Evolutionary conservation across 2,888 invertebrate species (phyloP).

Genomic region (Diabrotica balteata): DNA sequence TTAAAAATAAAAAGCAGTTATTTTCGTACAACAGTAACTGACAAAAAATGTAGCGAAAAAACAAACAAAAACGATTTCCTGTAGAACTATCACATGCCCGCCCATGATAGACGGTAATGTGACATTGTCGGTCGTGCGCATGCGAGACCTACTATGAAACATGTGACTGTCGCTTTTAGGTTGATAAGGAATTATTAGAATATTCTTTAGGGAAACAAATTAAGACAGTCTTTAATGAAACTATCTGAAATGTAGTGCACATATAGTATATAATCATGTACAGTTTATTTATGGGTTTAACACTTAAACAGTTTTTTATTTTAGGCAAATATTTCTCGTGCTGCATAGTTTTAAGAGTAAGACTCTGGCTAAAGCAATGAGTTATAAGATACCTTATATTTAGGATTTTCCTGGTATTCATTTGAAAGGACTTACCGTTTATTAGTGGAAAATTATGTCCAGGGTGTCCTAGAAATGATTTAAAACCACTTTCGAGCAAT

Average conservation of each 20-base stretch:
- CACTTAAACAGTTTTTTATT: too few species aligned
- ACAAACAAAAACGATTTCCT: constrained; percentile 2
- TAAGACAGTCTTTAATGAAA: constrained; percentile 36
- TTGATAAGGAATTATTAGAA: constrained; percentile 31
- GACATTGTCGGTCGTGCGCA: constrained; percentile 39
- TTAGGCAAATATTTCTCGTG: too few species aligned
- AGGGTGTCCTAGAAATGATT: constrained; percentile 85
- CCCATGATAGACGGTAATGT: constrained; percentile 34
- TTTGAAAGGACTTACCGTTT: constrained; percentile 67
- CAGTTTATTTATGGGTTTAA: too few species aligned
- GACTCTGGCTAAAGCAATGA: too few species aligned
- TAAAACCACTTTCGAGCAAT: constrained; percentile 86
- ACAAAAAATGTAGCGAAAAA: background rate
- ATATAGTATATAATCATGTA: too few species aligned
- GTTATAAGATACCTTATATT: too few species aligned
- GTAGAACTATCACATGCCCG: constrained; percentile 11
- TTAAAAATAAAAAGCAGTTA: too few species aligned
- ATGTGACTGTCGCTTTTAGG: constrained; percentile 46
- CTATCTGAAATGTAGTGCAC: constrained; percentile 19
- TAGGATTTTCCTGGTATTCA: background rate
- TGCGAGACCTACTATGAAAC: constrained; percentile 44
- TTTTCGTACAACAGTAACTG: too few species aligned
- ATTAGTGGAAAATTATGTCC: constrained; percentile 81
- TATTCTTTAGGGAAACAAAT: constrained; percentile 30
- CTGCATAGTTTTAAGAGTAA: too few species aligned